A percentile compares a stretch with the other conserved stretches of the same genome.
These are phyloP conservation scores for Myrmecobius fasciatus DNA, from an alignment of 2,113 vertebrate genomes.

Conservation along the genomic window DNA sequence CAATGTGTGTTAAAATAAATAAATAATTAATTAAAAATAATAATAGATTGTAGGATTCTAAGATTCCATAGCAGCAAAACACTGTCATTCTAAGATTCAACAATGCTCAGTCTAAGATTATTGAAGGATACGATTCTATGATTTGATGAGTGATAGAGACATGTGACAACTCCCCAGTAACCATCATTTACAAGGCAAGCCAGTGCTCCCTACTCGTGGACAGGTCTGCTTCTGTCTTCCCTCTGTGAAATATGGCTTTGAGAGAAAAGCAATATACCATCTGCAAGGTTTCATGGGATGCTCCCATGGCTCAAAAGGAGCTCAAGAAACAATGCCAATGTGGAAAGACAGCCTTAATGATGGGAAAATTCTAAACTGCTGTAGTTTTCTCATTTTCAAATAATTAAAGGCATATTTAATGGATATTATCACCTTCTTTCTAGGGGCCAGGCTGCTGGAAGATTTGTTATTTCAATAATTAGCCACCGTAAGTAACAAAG, in stretches of 20 bases:
- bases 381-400: neutral
- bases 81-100: neutral
- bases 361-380: neutral
- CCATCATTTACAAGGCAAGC: neutral
- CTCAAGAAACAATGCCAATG: neutral
- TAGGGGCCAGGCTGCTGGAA: neutral
- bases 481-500: neutral
- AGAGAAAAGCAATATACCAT: neutral
- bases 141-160: neutral
- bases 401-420: slow-evolving; percentile 4
- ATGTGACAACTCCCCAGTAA: neutral
- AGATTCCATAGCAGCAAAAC: neutral
- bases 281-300: neutral
- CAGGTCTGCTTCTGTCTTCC: neutral
- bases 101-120: neutral
- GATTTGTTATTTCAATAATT: slow-evolving; percentile 7
- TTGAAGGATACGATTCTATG: neutral
- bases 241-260: neutral
- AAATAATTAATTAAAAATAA: too few species aligned
- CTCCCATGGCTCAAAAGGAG: neutral
- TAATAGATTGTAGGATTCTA: neutral
- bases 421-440: slow-evolving; percentile 5
- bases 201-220: neutral
- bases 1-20: too few species aligned
- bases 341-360: slow-evolving; percentile 1